Evolutionary conservation across 2,113 vertebrate genomes (phyloP).

Genomic region (Anguilla japonica): DNA sequence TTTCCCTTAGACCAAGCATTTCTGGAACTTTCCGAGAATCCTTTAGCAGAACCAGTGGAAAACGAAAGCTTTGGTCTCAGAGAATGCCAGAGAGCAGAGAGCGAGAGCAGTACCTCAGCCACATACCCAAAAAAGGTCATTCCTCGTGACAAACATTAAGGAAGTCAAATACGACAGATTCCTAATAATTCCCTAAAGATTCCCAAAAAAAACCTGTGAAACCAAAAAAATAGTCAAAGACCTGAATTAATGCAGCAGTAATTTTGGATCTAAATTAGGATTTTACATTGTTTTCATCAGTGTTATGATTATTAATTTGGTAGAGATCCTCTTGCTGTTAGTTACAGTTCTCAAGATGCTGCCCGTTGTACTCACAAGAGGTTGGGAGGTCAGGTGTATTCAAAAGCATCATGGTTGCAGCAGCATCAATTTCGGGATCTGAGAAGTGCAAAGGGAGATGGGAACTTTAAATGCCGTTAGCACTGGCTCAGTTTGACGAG

Average conservation of each 20-base stretch:
- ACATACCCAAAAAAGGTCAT: not conserved
- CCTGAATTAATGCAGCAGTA: not conserved
- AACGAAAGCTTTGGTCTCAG: not conserved
- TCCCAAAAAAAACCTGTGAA: not conserved
- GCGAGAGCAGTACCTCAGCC: not conserved
- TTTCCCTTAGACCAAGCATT: not conserved
- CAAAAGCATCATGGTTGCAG: constrained; percentile 85
- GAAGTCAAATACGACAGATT: not conserved
- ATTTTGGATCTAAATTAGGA: not conserved
- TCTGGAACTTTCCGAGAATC: not conserved
- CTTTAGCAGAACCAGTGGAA: not conserved
- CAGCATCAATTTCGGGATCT: constrained; percentile 84
- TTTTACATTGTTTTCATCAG: not conserved
- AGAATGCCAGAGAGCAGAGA: not conserved
- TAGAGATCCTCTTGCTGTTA: not conserved
- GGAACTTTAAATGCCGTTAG: constrained; percentile 72
- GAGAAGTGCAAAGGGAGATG: constrained; percentile 65
- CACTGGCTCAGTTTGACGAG: not conserved
- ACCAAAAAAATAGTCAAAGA: not conserved
- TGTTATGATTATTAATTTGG: not conserved
- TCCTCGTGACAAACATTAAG: not conserved
- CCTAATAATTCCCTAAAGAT: not conserved
- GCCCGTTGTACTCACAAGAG: constrained; percentile 77
- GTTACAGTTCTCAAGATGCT: not conserved
- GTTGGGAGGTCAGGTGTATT: constrained; percentile 82